Evolutionary conservation across 2,888 invertebrate species (phyloP).

Genomic region (Tuberolachnus salignus): DNA sequence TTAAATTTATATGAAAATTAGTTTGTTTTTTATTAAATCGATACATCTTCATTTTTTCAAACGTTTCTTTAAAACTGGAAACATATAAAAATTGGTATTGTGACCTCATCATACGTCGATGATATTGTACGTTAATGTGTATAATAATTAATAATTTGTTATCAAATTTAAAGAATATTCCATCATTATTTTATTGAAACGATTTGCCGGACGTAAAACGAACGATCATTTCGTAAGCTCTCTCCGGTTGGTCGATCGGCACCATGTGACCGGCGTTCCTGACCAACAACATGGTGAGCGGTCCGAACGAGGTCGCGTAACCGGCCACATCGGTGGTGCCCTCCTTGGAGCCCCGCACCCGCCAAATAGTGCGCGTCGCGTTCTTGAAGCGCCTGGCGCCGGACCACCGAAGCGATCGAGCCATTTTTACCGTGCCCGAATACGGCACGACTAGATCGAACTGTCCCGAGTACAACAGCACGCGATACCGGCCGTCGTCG

Average conservation of each 20-base stretch:
- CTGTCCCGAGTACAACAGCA: constrained; percentile 88
- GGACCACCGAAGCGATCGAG: constrained; percentile 74
- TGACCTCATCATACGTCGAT: no score
- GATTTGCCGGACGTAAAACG: constrained; percentile 70
- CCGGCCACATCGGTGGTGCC: constrained; percentile 72
- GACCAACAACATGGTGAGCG: constrained; percentile 76
- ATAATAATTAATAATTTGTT: no score
- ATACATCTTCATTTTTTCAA: no score
- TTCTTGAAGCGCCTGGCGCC: constrained; percentile 71
- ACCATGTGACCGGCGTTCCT: constrained; percentile 84
- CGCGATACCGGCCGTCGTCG: constrained; percentile 67
- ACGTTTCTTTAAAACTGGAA: no score
- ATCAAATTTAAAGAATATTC: no score
- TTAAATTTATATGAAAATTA: no score
- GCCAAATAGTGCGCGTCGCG: constrained; percentile 74
- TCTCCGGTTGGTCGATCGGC: constrained; percentile 78
- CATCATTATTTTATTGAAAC: constrained; percentile 59
- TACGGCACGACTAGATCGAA: constrained; percentile 90
- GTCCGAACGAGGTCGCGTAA: constrained; percentile 74
- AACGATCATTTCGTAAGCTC: constrained; percentile 76
- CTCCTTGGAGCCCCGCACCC: constrained; percentile 57
- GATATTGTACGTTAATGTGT: no score
- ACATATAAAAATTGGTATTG: no score
- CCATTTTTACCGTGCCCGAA: constrained; percentile 80
- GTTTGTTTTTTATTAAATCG: no score